Evolutionary conservation across 2,888 invertebrate genomes (phyloP), one percentile per base, ranked within the genome.

Genomic region (Stegana nigrithorax): DNA sequence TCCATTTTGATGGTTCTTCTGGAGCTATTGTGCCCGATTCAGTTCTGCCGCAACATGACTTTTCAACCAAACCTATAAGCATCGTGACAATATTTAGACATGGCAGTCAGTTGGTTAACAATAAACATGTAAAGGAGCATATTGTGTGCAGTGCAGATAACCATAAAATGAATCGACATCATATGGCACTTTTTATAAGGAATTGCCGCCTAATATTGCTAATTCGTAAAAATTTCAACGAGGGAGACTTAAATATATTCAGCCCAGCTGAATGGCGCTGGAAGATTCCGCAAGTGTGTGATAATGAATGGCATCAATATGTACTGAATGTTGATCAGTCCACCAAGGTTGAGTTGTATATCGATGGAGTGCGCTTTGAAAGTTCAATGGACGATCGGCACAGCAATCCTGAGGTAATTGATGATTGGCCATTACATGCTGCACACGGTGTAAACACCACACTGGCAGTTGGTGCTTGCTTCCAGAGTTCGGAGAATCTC

Each of bases 301-400:
- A 99, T 87, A 94, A 96, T 85, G 93, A 96, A 81, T 99, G 98
- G 98, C 98, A 99, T 88, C 97, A 98, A 87, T 98, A 96, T 87
- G 95, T 97, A 0, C 89, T 98, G 45, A 95, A 94, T 83, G 93
- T 98, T 3, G 92, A 96, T 72, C 95, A 97, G 88, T 67, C 73
- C 0, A 70, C 74, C 0, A 93, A 93, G 81, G 94, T 96, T 50
- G 92, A 92, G 68, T 88, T 98, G 65, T 94, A 90, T 84, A 91
- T 98, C 66, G 98, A 98, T 86, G 98, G 97, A 0, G 91, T 75
- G 0, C 79, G 74, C 17, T 85, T 86, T 71, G 87, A 88, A 62
- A 86, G 87, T 51, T 80, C 80, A 1, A 56, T 81, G 2, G 84
- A 84, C 25, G 85, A 85, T 66, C 81, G 85, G 68, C 87, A 93